These are phyloP conservation scores for Oxyruncus cristatus DNA, from an alignment of 2,113 vertebrate species.

Conservation along the genomic window DNA sequence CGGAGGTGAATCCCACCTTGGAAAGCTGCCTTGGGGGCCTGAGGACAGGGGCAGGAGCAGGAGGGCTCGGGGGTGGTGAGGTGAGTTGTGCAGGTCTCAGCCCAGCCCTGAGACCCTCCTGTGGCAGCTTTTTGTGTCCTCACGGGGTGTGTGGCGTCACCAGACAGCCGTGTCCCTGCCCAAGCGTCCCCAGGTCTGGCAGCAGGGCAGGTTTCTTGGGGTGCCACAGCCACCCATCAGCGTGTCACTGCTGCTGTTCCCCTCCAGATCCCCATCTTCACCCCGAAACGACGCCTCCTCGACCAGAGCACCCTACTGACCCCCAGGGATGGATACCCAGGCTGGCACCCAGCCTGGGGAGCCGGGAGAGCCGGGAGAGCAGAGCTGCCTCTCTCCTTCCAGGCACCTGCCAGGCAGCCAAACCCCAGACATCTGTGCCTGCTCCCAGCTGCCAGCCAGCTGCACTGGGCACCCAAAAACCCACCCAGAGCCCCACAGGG, in stretches of 20 bases:
- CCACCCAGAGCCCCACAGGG: not conserved
- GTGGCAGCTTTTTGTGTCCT: accelerated
- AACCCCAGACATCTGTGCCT: not conserved
- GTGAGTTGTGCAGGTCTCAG: not conserved
- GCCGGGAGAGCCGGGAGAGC: accelerated
- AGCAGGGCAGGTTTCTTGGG: not conserved
- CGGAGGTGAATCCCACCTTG: accelerated
- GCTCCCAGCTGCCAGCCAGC: not conserved
- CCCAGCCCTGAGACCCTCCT: accelerated
- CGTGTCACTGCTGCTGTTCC: accelerated
- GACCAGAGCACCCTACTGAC: accelerated
- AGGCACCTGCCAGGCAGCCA: not conserved
- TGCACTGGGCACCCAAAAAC: not conserved
- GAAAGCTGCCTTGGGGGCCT: accelerated
- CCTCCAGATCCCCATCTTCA: accelerated
- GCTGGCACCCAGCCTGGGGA: not conserved
- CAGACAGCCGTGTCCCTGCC: accelerated
- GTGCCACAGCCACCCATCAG: not conserved
- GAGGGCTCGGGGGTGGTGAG: accelerated
- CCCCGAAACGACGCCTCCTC: accelerated
- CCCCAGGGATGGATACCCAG: not conserved
- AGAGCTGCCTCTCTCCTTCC: not conserved
- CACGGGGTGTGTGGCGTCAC: accelerated
- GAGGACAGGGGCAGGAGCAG: not conserved
- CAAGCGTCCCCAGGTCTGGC: accelerated